These are phyloP conservation scores for Lepus oiostolus DNA, from an alignment of 2,797 vertebrate species.

Conservation along the genomic window DNA sequence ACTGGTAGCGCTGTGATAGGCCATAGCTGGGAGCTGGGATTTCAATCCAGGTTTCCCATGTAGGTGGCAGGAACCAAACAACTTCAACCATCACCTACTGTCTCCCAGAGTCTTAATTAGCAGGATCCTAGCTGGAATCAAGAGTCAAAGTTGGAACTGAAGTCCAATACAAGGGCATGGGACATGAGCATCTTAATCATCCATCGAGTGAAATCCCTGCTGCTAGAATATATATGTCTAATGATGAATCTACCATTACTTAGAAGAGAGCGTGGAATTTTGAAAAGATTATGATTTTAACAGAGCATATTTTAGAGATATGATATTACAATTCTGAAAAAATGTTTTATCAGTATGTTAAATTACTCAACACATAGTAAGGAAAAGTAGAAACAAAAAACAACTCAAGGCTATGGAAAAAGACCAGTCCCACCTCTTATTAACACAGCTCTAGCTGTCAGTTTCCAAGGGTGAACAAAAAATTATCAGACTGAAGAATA, in stretches of 20 bases:
- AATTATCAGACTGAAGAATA: not conserved
- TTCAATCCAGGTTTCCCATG: too few relatives aligned
- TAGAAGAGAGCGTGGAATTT: not conserved
- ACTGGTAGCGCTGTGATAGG: too few relatives aligned
- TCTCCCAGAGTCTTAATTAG: too few relatives aligned
- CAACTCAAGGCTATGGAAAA: not conserved
- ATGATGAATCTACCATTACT: not conserved
- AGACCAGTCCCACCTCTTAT: not conserved
- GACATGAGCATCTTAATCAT: too few relatives aligned
- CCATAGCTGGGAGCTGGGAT: too few relatives aligned
- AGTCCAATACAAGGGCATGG: too few relatives aligned
- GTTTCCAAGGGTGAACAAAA: conserved; percentile 18
- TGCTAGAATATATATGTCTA: not conserved
- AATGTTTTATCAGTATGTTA: not conserved
- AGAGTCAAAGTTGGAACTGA: too few relatives aligned
- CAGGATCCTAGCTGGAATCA: too few relatives aligned
- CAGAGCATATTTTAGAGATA: not conserved
- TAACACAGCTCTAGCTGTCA: not conserved
- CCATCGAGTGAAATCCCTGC: too few relatives aligned
- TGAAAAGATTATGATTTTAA: conserved; percentile 33
- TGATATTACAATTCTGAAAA: not conserved
- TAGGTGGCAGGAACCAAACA: too few relatives aligned
- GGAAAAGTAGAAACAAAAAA: not conserved
- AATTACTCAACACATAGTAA: not conserved
- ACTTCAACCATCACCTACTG: too few relatives aligned